A percentile compares a stretch with the other conserved stretches of the same genome.
These are phyloP conservation scores for Poeciliopsis turneri DNA, from an alignment of 2,797 vertebrate genomes.

Conservation along the genomic window DNA sequence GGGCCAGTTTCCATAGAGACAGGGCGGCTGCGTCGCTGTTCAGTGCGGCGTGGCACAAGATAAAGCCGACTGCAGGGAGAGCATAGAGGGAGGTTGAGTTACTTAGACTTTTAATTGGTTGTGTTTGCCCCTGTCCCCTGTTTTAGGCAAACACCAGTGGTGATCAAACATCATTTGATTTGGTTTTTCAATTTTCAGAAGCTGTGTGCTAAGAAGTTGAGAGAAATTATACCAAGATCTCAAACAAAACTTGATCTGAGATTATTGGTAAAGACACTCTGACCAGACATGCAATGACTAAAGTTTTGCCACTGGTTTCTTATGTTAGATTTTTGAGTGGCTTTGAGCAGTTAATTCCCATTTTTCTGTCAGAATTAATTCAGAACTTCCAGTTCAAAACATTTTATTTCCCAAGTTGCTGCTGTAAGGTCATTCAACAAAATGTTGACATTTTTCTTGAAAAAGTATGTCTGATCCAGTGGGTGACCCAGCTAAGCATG, in stretches of 20 bases:
- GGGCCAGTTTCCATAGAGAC: slow-evolving; percentile 96
- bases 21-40: slow-evolving; percentile 91
- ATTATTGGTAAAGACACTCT: neutral
- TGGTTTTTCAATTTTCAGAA: neutral
- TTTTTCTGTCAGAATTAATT: neutral
- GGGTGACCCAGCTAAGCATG: too few relatives aligned
- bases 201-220: neutral
- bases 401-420: neutral
- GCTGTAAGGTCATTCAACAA: neutral
- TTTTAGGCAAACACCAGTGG: neutral
- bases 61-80: slow-evolving; percentile 89
- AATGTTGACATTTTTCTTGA: too few relatives aligned
- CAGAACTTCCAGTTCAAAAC: neutral
- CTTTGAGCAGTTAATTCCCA: neutral
- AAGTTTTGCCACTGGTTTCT: neutral
- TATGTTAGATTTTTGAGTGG: neutral
- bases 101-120: too few relatives aligned
- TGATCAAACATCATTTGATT: neutral
- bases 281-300: neutral
- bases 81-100: neutral
- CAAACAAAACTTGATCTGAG: neutral
- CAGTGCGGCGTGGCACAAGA: slow-evolving; percentile 93
- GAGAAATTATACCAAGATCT: neutral
- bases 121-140: neutral
- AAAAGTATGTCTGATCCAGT: too few relatives aligned